These are phyloP conservation scores for Procavia capensis DNA, from an alignment of 2,113 vertebrate genomes.

Conservation along the genomic window DNA sequence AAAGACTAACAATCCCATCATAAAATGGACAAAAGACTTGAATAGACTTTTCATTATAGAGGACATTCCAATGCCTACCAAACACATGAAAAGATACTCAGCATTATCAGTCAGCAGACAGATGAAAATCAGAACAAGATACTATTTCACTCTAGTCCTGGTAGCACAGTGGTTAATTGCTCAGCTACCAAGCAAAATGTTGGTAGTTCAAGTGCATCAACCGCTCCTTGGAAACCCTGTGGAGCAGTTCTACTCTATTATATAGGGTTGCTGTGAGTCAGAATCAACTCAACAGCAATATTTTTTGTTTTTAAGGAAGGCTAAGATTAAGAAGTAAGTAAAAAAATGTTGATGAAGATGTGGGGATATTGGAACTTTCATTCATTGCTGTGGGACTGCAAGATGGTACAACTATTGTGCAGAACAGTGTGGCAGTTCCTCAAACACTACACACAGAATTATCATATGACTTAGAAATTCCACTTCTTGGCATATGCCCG, in stretches of 20 bases:
- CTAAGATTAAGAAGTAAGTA: too few species aligned
- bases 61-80: background rate
- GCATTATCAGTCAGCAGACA: background rate
- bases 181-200: too few species aligned
- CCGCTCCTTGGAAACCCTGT: too few species aligned
- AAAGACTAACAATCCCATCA: background rate
- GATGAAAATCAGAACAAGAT: background rate
- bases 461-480: background rate
- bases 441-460: background rate
- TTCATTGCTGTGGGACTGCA: background rate
- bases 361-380: background rate
- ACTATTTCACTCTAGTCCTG: background rate
- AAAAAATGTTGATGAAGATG: background rate
- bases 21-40: background rate
- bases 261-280: too few species aligned
- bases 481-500: background rate
- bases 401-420: background rate
- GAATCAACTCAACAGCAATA: too few species aligned
- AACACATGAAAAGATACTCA: background rate
- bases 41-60: background rate
- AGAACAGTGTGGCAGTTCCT: background rate
- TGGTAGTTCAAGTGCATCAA: too few species aligned
- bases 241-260: too few species aligned
- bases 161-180: too few species aligned
- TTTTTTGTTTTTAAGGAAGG: too few species aligned